phyloP scores from a whole-genome alignment of 2,888 invertebrate genomes.

The Mactromeris polynyma region DNA sequence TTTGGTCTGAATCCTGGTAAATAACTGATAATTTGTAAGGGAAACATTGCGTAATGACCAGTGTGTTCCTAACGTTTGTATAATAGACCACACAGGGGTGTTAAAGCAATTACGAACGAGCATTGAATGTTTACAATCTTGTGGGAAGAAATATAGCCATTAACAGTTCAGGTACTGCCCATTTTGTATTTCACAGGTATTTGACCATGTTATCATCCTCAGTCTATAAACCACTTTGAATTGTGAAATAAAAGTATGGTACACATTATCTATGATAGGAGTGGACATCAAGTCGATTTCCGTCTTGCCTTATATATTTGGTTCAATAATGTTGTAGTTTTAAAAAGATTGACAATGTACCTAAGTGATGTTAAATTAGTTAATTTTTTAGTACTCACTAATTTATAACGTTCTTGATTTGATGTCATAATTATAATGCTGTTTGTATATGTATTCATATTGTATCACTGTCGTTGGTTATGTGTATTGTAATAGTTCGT shows the following conservation, averaged over 20 bases:
- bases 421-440: too few relatives aligned
- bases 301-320: too few relatives aligned
- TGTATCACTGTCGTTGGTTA: too few relatives aligned
- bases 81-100: background rate
- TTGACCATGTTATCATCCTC: background rate
- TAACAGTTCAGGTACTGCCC: background rate
- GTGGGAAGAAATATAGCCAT: conserved; percentile 13
- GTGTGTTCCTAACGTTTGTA: background rate
- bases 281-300: too few relatives aligned
- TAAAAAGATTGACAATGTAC: too few relatives aligned
- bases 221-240: background rate
- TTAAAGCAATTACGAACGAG: background rate
- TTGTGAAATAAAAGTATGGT: background rate
- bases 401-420: too few relatives aligned
- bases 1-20: background rate
- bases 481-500: too few relatives aligned
- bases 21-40: background rate
- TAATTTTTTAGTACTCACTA: too few relatives aligned
- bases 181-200: background rate
- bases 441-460: too few relatives aligned
- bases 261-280: too few relatives aligned
- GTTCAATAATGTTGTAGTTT: too few relatives aligned
- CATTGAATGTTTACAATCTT: background rate
- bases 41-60: conserved; percentile 6
- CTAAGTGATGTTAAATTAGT: too few relatives aligned